Evolutionary conservation across 2,797 vertebrate species (phyloP).

Genomic region (Eutrigla gurnardus): DNA sequence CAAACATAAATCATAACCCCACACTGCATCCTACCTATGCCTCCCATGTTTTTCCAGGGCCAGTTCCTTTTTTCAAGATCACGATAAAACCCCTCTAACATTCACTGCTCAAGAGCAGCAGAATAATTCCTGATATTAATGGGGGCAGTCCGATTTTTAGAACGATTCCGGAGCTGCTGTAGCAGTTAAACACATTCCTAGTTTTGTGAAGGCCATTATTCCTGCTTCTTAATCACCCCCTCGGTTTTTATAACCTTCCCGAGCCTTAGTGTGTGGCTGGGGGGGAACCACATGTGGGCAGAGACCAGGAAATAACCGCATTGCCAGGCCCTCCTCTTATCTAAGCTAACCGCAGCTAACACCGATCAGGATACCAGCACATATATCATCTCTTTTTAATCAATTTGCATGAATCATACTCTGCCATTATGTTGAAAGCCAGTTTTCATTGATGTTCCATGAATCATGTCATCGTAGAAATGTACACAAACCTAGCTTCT

Average conservation of each 20-base stretch:
- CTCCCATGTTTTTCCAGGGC: constrained; percentile 58
- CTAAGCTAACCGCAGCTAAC: constrained; percentile 55
- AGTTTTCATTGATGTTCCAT: not conserved
- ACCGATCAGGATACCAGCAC: constrained; percentile 2
- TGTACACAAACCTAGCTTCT: not conserved
- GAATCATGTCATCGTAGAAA: not conserved
- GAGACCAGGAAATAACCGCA: constrained; percentile 73
- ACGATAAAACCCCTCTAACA: constrained; percentile 36
- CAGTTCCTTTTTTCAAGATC: constrained; percentile 58
- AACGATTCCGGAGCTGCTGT: constrained; percentile 73
- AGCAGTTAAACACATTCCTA: constrained; percentile 85
- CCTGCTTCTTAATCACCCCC: constrained; percentile 86
- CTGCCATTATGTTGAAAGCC: not conserved
- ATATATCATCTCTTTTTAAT: constrained; percentile 10
- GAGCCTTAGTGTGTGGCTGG: constrained; percentile 81
- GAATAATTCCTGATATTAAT: constrained; percentile 77
- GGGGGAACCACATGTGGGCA: constrained; percentile 82
- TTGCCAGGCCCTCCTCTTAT: constrained; percentile 50
- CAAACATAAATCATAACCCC: constrained; percentile 71
- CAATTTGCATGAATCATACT: not conserved
- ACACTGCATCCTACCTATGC: constrained; percentile 58
- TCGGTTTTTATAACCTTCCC: constrained; percentile 84
- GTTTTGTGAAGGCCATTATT: constrained; percentile 88
- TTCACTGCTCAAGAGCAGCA: constrained; percentile 51
- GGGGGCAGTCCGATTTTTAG: constrained; percentile 64